Evolutionary conservation across 2,113 vertebrate species (phyloP), one percentile per base, ranked within the genome.

Genomic region (Nycticryphes semicollaris): DNA sequence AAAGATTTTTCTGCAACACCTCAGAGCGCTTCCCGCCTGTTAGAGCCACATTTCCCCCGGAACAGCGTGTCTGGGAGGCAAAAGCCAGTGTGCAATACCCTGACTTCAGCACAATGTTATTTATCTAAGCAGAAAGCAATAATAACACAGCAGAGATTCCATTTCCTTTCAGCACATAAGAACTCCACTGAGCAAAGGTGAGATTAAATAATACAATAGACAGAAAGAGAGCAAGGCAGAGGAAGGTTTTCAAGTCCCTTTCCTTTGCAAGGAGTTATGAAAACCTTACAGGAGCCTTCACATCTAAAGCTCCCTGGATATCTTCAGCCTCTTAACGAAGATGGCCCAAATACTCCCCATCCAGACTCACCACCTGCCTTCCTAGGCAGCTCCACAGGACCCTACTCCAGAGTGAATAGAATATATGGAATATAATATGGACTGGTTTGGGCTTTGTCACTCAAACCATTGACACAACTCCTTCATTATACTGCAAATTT

Each of bases 81-180:
- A 37, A 43, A 87, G 47, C 45, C 76, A 4, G 69, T 3, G n/a
- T 45, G 63, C 53, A 30, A 39, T 37, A 41, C 84, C 69, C 51
- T 72, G 79, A 33, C 60, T 87, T 45, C 86, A 93, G 72, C 68
- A 51, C 70, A 23, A 18, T 0, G 7, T 62, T 91, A 83, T 84
- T 93, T 86, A 89, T 90, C 92, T 57, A 57, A 82, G 92, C 73
- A 72, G 64, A 83, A 57, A 92, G 53, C 90, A 92, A 60, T 79
- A 89, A 93, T 13, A 89, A 80, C 83, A 74, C 79, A 78, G 92
- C 83, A 81, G 68, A 90, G 83, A 91, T 96, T 93, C 92, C 83
- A 90, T 95, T 93, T 93, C 94, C 92, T 95, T 92, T 64, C 90
- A 94, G 92, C 88, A 57, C 76, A 25, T 6, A 19, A 91, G 74